phyloP scores from a whole-genome alignment of 2,113 vertebrate species.

The Xenotilapia caudafasciata region DNA sequence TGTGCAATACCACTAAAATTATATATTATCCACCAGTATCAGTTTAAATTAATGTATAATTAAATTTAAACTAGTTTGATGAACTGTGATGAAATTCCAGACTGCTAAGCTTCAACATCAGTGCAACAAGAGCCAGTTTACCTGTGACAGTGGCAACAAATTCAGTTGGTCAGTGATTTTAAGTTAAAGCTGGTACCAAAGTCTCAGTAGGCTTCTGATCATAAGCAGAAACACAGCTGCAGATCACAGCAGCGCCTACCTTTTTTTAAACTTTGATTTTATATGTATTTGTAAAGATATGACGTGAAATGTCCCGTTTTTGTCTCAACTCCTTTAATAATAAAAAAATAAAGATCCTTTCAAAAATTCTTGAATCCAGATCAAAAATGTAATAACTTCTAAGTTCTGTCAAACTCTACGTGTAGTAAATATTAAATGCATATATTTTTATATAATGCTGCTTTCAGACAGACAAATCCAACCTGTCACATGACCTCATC shows the following conservation, averaged over 20 bases:
- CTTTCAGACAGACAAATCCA: background rate
- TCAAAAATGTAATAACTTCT: background rate
- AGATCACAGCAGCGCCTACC: background rate
- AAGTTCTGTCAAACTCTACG: background rate
- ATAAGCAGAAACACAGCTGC: background rate
- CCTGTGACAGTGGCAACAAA: background rate
- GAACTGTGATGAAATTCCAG: background rate
- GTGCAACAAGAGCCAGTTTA: background rate
- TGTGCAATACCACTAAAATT: background rate
- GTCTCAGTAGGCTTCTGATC: background rate
- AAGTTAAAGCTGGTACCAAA: background rate
- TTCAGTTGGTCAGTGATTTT: background rate
- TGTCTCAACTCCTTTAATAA: background rate
- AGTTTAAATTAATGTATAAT: background rate
- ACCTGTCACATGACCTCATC: background rate
- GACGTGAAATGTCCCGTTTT: rapidly evolving
- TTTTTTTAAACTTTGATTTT: background rate
- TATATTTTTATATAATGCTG: background rate
- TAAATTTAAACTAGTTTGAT: background rate
- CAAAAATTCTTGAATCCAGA: background rate
- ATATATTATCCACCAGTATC: background rate
- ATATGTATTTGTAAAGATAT: background rate
- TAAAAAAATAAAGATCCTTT: background rate
- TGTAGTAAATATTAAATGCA: background rate
- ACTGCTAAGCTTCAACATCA: background rate